Conservation (phyloP, 2,797 vertebrate genomes). For the Rachycentron canadum region DNA sequence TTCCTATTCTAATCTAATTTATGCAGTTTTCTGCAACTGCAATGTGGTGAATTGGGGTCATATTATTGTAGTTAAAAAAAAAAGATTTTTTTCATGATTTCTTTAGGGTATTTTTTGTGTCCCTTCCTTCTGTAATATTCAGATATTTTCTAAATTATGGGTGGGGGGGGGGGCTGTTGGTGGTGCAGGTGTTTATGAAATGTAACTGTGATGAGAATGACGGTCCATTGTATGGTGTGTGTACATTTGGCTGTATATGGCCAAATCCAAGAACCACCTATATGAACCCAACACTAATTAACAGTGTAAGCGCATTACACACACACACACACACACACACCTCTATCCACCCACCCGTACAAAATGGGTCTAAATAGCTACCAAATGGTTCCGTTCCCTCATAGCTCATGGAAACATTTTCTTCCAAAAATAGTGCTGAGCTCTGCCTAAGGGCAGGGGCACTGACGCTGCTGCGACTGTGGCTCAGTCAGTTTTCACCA, state of each 20-base stretch:
- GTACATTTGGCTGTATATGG: neutral
- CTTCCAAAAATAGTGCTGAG: constrained; percentile 78
- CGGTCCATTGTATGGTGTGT: neutral
- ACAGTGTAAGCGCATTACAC: constrained; percentile 24
- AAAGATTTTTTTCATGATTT: neutral
- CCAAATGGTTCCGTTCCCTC: constrained; percentile 74
- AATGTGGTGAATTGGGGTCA: neutral
- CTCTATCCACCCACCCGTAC: constrained; percentile 35
- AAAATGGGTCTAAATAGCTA: constrained; percentile 75
- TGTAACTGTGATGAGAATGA: neutral
- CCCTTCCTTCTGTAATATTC: neutral
- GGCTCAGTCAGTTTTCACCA: constrained; percentile 64
- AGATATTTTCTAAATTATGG: neutral
- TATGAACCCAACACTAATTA: constrained; percentile 1
- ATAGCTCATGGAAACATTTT: constrained; percentile 81
- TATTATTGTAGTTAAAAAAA: neutral
- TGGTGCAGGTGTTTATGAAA: neutral
- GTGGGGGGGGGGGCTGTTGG: neutral
- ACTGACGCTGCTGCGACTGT: constrained; percentile 64
- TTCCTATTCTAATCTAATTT: neutral
- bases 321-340: constrained; percentile 17
- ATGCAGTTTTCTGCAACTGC: neutral
- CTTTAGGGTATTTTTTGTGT: neutral
- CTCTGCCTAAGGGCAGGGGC: constrained; percentile 70
- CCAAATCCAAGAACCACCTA: too few species aligned